These are phyloP conservation scores for Rafetus swinhoei DNA, from an alignment of 2,113 vertebrate species.

Conservation along the genomic window DNA sequence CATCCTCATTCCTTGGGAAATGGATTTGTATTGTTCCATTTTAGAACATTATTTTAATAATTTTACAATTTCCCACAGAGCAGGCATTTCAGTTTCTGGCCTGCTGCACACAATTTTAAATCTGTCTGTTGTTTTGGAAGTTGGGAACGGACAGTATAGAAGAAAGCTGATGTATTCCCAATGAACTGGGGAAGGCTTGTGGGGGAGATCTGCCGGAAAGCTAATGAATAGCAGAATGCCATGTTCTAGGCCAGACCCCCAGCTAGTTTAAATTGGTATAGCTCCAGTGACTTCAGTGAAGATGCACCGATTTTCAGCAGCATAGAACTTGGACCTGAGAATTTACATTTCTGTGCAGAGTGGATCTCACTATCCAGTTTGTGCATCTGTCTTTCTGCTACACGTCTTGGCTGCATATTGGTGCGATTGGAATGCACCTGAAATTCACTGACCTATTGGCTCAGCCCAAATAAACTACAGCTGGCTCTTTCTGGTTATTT, in stretches of 20 bases:
- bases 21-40: neutral
- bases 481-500: neutral
- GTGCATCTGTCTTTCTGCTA: fast-evolving
- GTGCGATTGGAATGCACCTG: neutral
- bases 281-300: neutral
- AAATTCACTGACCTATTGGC: neutral
- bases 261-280: neutral
- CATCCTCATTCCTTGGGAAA: neutral
- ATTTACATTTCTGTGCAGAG: neutral
- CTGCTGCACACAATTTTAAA: neutral
- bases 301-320: neutral
- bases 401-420: neutral
- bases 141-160: neutral
- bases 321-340: neutral
- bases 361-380: neutral
- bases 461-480: neutral
- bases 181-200: neutral
- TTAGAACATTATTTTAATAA: neutral
- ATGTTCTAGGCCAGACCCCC: neutral
- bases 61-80: neutral
- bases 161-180: neutral
- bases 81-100: neutral
- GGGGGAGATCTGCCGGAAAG: neutral
- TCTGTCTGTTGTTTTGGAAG: neutral
- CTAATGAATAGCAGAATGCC: fast-evolving